Conservation (phyloP, 1,140 invertebrate species). For the Planococcus citri region DNA sequence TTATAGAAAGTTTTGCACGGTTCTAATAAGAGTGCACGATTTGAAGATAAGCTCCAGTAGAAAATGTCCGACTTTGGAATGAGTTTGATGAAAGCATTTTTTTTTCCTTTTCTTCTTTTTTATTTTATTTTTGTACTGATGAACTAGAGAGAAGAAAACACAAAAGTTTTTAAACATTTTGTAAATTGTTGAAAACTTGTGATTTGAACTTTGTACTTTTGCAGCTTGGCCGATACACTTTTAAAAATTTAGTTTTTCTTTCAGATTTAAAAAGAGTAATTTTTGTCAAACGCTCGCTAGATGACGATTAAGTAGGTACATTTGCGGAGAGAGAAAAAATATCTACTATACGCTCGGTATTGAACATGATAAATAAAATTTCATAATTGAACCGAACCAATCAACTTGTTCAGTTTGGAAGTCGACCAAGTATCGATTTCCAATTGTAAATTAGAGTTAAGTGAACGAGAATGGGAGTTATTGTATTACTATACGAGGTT, state of each 20-base stretch:
- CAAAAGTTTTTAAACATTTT: not conserved
- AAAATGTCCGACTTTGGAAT: slow-evolving; percentile 2
- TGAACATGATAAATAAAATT: no score
- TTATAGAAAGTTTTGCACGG: not conserved
- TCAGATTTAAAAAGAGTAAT: not conserved
- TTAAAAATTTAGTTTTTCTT: not conserved
- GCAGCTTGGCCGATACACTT: not conserved
- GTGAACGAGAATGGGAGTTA: no score
- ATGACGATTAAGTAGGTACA: not conserved
- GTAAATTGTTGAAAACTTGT: not conserved
- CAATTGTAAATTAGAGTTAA: no score
- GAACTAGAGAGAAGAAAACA: not conserved
- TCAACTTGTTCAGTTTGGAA: no score
- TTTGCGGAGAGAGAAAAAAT: not conserved
- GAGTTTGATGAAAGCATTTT: slow-evolving; percentile 7
- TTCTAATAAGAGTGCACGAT: slow-evolving; percentile 3
- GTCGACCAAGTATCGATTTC: no score
- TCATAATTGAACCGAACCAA: no score
- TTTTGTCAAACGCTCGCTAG: not conserved
- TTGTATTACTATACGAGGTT: no score
- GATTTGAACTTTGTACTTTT: not conserved
- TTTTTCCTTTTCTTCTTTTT: not conserved
- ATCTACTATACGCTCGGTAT: no score
- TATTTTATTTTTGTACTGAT: not conserved
- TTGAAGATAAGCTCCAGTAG: not conserved